These are phyloP conservation scores for Gymnopithys bicolor DNA, from an alignment of 2,797 vertebrate species.

Conservation along the genomic window DNA sequence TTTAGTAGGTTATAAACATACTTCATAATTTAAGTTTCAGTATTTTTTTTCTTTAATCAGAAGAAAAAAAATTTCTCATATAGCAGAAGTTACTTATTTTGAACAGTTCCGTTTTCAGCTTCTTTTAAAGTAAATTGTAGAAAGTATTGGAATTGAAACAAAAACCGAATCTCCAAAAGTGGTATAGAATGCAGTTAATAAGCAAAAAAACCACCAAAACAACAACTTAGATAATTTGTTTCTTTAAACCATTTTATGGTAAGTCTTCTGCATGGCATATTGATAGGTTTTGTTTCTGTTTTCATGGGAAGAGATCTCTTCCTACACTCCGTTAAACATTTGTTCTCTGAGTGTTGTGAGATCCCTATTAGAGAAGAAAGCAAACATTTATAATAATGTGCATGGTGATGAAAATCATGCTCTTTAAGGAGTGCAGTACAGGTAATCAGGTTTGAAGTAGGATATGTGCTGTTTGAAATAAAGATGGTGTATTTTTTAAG, in stretches of 20 bases:
- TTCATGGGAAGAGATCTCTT: background rate
- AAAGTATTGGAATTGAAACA: background rate
- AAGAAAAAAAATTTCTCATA: background rate
- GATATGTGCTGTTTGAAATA: background rate
- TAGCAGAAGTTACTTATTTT: background rate
- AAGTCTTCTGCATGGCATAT: background rate
- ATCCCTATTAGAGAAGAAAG: background rate
- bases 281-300: background rate
- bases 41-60: background rate
- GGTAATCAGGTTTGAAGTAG: slow-evolving; percentile 38
- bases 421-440: slow-evolving; percentile 17
- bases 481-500: slow-evolving; percentile 29
- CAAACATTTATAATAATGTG: slow-evolving; percentile 25
- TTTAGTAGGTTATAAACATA: background rate
- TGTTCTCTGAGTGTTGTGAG: background rate
- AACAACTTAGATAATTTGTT: background rate
- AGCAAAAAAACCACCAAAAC: background rate
- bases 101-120: background rate
- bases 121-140: background rate
- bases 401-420: slow-evolving; percentile 23
- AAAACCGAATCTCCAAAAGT: background rate
- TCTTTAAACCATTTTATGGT: background rate
- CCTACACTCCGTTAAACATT: background rate
- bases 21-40: background rate
- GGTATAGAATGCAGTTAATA: background rate